These are phyloP conservation scores for Austrofundulus limnaeus DNA, from an alignment of 2,113 vertebrate genomes.

Conservation along the genomic window DNA sequence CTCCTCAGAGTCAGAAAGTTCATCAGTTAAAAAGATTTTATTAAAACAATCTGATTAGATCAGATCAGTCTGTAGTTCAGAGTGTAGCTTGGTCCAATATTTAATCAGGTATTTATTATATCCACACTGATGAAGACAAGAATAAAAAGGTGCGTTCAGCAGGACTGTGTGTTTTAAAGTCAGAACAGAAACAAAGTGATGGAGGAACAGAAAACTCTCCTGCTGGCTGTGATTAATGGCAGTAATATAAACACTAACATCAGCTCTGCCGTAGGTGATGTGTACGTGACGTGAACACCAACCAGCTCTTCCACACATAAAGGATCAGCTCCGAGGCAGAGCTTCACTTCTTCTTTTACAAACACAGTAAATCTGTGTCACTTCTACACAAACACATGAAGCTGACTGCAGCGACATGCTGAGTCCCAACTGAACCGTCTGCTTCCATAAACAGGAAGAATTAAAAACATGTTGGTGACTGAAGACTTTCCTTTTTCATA, in stretches of 20 bases:
- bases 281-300: neutral
- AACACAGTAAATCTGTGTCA: neutral
- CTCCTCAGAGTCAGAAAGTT: too few species aligned
- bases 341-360: neutral
- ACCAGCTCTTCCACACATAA: neutral
- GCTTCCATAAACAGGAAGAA: neutral
- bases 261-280: constrained; percentile 36
- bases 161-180: too few species aligned
- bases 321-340: neutral
- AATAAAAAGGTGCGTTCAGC: too few species aligned
- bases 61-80: too few species aligned
- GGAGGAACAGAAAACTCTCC: too few species aligned
- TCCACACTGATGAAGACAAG: too few species aligned
- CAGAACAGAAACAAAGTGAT: neutral
- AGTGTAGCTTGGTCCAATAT: too few species aligned
- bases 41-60: too few species aligned
- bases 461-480: too few species aligned
- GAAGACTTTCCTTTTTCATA: too few species aligned
- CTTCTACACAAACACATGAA: neutral
- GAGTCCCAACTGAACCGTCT: neutral
- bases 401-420: neutral
- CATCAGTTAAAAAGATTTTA: too few species aligned
- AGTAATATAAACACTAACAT: constrained; percentile 60
- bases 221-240: constrained; percentile 53
- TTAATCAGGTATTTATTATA: too few species aligned